These are phyloP conservation scores for Chymomyza fuscimana DNA, from an alignment of 2,888 invertebrate genomes.

Conservation along the genomic window DNA sequence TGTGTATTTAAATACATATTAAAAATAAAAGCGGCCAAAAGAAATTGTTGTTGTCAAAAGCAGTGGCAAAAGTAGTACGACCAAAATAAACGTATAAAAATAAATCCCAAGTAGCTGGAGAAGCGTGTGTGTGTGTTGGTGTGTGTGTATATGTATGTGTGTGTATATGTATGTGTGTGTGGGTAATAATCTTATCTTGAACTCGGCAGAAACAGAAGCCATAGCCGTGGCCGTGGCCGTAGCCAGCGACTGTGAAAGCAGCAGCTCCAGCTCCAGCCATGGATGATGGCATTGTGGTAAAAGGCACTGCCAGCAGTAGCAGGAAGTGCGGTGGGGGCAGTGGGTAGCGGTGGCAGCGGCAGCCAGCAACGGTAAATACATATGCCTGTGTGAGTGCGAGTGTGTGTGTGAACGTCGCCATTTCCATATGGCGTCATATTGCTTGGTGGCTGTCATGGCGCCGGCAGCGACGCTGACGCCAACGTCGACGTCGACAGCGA, in stretches of 20 bases:
- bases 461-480: slow-evolving; percentile 9
- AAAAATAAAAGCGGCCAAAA: slow-evolving; percentile 16
- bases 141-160: slow-evolving; percentile 21
- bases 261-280: background rate
- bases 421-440: slow-evolving; percentile 68
- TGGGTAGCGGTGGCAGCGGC: slow-evolving; percentile 7
- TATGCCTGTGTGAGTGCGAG: background rate
- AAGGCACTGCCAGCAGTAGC: background rate
- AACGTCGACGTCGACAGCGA: background rate
- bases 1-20: slow-evolving; percentile 5
- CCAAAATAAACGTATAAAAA: slow-evolving; percentile 30
- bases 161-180: slow-evolving; percentile 33
- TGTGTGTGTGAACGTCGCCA: slow-evolving; percentile 22
- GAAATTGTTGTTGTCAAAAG: background rate
- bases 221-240: slow-evolving; percentile 31
- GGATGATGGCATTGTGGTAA: background rate
- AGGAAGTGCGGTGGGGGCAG: background rate
- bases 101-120: slow-evolving; percentile 35
- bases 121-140: slow-evolving; percentile 13
- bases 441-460: slow-evolving; percentile 56
- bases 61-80: slow-evolving; percentile 2
- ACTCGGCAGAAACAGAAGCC: slow-evolving; percentile 55
- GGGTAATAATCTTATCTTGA: slow-evolving; percentile 50
- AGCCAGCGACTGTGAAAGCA: slow-evolving; percentile 42
- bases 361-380: slow-evolving; percentile 7